These are phyloP conservation scores for Leucophenga montana DNA, from an alignment of 2,888 invertebrate species.

Conservation along the genomic window DNA sequence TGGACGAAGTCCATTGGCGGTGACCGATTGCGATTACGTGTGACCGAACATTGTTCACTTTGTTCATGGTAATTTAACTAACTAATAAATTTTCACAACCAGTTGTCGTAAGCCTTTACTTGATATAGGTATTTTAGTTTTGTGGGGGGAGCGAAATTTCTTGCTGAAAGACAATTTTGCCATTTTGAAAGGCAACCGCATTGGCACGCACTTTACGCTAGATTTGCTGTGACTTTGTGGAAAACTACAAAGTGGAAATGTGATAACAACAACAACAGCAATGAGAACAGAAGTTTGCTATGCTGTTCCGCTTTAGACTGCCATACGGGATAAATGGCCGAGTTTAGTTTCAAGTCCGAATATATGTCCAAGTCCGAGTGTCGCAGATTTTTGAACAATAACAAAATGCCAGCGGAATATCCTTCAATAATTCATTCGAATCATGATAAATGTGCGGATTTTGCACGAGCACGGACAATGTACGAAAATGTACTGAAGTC, in stretches of 20 bases:
- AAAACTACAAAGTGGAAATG: constrained; percentile 24
- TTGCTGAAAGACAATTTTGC: background rate
- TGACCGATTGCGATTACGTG: constrained; percentile 31
- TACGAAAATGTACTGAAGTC: constrained; percentile 51
- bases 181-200: constrained; percentile 13
- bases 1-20: background rate
- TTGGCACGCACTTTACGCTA: constrained; percentile 21
- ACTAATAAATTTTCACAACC: constrained; percentile 26
- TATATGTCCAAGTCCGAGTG: constrained; percentile 1
- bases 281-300: constrained; percentile 6
- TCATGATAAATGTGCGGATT: constrained; percentile 57
- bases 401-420: constrained; percentile 51
- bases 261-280: constrained; percentile 14
- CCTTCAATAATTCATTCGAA: constrained; percentile 56
- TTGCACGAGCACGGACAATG: constrained; percentile 49
- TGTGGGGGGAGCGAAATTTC: too few relatives aligned
- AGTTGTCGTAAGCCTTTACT: constrained; percentile 18
- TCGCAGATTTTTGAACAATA: constrained; percentile 37
- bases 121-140: background rate
- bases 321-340: too few relatives aligned
- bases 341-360: background rate
- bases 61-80: constrained; percentile 33
- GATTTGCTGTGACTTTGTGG: constrained; percentile 21
- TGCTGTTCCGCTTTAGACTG: background rate
- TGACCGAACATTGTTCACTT: constrained; percentile 26